Evolutionary conservation across 2,888 invertebrate species (phyloP).

Genomic region (Sinotaia quadrata): DNA sequence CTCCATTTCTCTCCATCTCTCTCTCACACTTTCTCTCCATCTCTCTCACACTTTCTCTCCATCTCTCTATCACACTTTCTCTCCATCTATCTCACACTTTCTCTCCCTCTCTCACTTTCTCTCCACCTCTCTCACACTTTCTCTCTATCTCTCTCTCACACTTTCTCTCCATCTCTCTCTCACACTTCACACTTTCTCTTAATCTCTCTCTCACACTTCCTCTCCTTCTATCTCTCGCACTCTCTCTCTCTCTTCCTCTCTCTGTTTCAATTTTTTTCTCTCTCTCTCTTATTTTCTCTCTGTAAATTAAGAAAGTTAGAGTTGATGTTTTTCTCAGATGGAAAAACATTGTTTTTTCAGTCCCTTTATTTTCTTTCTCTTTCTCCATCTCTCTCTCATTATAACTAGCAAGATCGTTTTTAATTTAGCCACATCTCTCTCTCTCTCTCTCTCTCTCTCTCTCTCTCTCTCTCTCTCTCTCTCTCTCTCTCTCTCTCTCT

Average conservation of each 20-base stretch:
- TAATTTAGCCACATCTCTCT: background rate
- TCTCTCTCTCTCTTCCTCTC: too few species aligned
- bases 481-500: background rate
- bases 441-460: background rate
- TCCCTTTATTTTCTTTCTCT: background rate
- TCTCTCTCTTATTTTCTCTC: too few species aligned
- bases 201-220: background rate
- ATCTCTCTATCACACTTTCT: background rate
- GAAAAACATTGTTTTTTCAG: background rate
- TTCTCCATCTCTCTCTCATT: too few species aligned
- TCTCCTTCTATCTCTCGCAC: background rate
- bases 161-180: background rate
- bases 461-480: background rate
- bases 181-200: background rate
- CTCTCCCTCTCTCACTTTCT: conserved; percentile 1
- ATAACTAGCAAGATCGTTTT: too few species aligned
- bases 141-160: conserved; percentile 2
- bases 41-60: background rate
- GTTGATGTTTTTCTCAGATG: too few species aligned
- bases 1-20: background rate
- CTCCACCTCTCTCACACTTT: conserved; percentile 3
- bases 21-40: background rate
- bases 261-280: too few species aligned
- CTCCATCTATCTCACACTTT: background rate
- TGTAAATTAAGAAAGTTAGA: too few species aligned